Evolutionary conservation across 2,797 vertebrate species (phyloP).

Genomic region (Rhinichthys osculus): DNA sequence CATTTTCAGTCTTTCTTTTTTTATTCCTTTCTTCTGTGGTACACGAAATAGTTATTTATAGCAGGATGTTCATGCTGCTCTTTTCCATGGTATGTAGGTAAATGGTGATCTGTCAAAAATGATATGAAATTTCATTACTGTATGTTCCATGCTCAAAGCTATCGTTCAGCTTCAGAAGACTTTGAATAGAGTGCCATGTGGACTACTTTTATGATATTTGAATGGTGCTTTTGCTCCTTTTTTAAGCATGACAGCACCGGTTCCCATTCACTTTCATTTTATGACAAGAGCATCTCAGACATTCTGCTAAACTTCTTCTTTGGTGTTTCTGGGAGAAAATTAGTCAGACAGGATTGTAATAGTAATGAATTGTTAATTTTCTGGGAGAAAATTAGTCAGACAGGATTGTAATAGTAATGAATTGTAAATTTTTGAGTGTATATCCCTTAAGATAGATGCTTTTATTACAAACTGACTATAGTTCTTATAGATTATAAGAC

Average conservation of each 20-base stretch:
- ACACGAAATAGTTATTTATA: neutral
- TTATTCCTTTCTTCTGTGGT: neutral
- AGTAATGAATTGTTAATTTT: neutral
- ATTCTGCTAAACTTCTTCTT: neutral
- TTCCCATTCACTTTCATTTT: neutral
- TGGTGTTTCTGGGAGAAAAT: neutral
- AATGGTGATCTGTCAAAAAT: neutral
- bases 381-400: neutral
- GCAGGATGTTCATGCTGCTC: neutral
- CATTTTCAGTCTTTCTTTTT: neutral
- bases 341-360: neutral
- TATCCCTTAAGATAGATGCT: neutral
- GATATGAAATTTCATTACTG: neutral
- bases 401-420: neutral
- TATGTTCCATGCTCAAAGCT: neutral
- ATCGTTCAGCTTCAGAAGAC: neutral
- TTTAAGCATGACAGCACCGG: neutral
- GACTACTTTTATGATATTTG: neutral
- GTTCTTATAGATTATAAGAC: neutral
- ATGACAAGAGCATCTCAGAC: neutral
- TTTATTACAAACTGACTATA: neutral
- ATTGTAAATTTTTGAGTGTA: neutral
- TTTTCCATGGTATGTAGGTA: constrained; percentile 4
- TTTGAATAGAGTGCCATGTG: neutral
- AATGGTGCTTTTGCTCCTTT: neutral